Percentiles rank a stretch among this genome's conserved stretches.
phyloP scores from a whole-genome alignment of 2,113 vertebrate species.

The Gorsachius goisagi region DNA sequence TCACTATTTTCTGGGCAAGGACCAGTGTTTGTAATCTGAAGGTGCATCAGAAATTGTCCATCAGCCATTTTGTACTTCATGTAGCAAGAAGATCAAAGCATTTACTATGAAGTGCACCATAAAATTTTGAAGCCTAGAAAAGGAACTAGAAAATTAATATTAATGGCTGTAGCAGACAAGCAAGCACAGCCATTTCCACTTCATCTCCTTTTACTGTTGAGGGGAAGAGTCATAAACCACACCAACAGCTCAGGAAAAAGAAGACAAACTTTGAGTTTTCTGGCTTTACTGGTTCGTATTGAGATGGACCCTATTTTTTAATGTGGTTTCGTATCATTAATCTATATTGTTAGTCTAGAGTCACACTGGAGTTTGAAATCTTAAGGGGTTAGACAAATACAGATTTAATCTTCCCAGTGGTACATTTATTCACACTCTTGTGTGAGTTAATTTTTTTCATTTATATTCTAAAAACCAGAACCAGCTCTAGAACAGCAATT shows the following conservation, averaged over 20 bases:
- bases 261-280: neutral
- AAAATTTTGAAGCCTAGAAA: constrained; percentile 36
- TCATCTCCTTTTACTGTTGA: neutral
- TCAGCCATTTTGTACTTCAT: constrained; percentile 19
- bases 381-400: neutral
- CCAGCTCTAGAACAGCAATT: neutral
- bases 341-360: neutral
- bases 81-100: constrained; percentile 24
- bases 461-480: neutral
- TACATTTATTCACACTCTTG: neutral
- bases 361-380: neutral
- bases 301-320: neutral
- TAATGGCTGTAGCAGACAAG: constrained; percentile 29
- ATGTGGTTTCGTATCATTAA: neutral
- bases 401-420: neutral
- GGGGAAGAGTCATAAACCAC: constrained; percentile 17
- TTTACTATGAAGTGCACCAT: neutral
- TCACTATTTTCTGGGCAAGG: neutral
- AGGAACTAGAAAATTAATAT: constrained; percentile 26
- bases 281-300: neutral
- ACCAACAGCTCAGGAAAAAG: neutral
- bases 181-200: constrained; percentile 41
- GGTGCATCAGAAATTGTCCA: neutral
- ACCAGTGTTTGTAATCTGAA: neutral
- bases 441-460: neutral